phyloP scores from a whole-genome alignment of 2,888 invertebrate species.

The Drosophila dives region DNA sequence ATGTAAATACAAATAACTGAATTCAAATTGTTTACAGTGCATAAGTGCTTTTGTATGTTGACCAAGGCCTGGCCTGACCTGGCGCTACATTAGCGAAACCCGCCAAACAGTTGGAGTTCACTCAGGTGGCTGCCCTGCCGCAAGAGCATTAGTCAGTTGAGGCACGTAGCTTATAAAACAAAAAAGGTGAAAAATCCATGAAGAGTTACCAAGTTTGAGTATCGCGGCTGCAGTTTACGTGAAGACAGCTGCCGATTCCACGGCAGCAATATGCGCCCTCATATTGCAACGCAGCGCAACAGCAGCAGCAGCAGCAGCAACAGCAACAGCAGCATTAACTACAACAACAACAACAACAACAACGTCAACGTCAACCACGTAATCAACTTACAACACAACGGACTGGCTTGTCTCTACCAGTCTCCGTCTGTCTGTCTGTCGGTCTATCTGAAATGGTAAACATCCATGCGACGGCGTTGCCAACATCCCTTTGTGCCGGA shows the following conservation, averaged over 20 bases:
- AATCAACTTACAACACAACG: constrained; percentile 73
- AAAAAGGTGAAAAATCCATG: constrained; percentile 61
- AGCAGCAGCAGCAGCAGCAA: constrained; percentile 12
- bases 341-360: constrained; percentile 43
- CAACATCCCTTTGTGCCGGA: constrained; percentile 49
- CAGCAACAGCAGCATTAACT: constrained; percentile 23
- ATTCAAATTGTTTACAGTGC: neutral
- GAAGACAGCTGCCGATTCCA: constrained; percentile 64
- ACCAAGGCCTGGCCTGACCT: constrained; percentile 54
- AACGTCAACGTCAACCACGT: constrained; percentile 76
- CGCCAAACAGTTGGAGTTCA: constrained; percentile 32
- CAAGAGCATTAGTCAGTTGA: constrained; percentile 61
- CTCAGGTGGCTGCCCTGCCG: constrained; percentile 45
- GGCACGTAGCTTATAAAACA: constrained; percentile 68
- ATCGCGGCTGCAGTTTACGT: constrained; percentile 63
- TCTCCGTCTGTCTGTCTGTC: constrained; percentile 11
- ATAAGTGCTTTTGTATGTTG: constrained; percentile 26
- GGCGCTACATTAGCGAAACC: constrained; percentile 66
- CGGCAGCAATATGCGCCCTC: constrained; percentile 69
- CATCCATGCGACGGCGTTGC: constrained; percentile 16
- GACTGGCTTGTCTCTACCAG: constrained; percentile 22
- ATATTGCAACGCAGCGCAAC: constrained; percentile 62
- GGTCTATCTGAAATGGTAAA: constrained; percentile 49
- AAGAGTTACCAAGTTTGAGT: constrained; percentile 55
- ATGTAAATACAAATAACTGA: neutral